Percentiles rank a stretch among this genome's conserved stretches.
Evolutionary conservation across 2,888 invertebrate genomes (phyloP).

Genomic region (Minunthozetes semirufus): DNA sequence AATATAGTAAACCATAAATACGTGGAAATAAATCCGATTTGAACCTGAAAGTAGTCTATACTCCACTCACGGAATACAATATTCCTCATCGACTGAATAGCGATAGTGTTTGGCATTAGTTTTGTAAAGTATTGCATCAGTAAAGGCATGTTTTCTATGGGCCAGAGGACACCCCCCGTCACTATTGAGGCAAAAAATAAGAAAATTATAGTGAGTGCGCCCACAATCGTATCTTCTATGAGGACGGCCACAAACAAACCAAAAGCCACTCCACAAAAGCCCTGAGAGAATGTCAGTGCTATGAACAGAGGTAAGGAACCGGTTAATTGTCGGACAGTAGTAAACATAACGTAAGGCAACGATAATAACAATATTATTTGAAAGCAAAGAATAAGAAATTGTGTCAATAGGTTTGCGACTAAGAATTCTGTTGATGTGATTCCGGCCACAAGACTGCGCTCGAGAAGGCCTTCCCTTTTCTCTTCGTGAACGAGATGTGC

Average conservation of each 20-base stretch:
- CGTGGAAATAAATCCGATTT: conserved; percentile 67
- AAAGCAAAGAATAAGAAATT: conserved; percentile 89
- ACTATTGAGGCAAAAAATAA: conserved; percentile 53
- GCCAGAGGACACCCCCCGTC: conserved; percentile 78
- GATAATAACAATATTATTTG: conserved; percentile 74
- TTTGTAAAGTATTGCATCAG: conserved; percentile 64
- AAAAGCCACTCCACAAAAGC: conserved; percentile 91
- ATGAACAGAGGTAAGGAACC: conserved; percentile 80
- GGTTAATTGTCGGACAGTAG: conserved; percentile 78
- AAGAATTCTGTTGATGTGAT: conserved; percentile 84
- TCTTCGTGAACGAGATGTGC: conserved; percentile 84
- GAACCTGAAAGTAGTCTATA: conserved; percentile 61
- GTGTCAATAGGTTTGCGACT: conserved; percentile 84
- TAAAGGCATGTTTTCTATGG: conserved; percentile 86
- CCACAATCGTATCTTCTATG: conserved; percentile 83
- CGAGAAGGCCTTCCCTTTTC: conserved; percentile 78
- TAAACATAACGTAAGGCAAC: conserved; percentile 83
- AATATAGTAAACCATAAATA: conserved; percentile 67
- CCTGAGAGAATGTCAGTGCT: conserved; percentile 76
- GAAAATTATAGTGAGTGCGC: conserved; percentile 60
- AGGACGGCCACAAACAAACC: conserved; percentile 88
- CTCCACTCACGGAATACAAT: conserved; percentile 64
- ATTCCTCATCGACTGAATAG: conserved; percentile 66
- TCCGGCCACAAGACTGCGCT: conserved; percentile 87
- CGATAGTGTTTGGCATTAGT: conserved; percentile 68